phyloP scores from a whole-genome alignment of 2,888 invertebrate species.

The Dasysyrphus albostriatus region DNA sequence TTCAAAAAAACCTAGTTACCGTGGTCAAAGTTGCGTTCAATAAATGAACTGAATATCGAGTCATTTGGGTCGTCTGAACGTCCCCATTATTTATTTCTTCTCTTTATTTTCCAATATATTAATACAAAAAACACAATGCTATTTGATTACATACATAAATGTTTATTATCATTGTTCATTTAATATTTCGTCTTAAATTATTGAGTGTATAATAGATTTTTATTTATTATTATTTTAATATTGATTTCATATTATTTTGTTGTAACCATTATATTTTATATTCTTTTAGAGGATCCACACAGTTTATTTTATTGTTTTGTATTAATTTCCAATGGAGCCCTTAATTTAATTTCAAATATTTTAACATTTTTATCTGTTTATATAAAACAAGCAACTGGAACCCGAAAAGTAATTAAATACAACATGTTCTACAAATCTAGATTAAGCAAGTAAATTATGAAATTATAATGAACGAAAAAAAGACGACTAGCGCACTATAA shows the following conservation, averaged over 20 bases:
- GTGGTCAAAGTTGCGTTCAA: too few species aligned
- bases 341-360: conserved; percentile 24
- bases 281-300: conserved; percentile 63
- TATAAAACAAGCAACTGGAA: conserved; percentile 10
- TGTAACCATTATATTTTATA: conserved; percentile 60
- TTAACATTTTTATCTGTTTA: neutral
- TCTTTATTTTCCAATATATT: too few species aligned
- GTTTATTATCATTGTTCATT: conserved; percentile 76
- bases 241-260: conserved; percentile 56
- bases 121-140: neutral
- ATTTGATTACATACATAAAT: conserved; percentile 76
- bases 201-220: conserved; percentile 70
- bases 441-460: conserved; percentile 46
- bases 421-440: conserved; percentile 63
- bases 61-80: too few species aligned
- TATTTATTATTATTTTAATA: conserved; percentile 50
- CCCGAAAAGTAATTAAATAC: conserved; percentile 28
- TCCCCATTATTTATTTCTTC: too few species aligned
- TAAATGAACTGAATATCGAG: too few species aligned
- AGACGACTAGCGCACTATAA: conserved; percentile 34
- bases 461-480: conserved; percentile 7
- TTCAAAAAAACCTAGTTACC: too few species aligned
- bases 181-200: conserved; percentile 69
- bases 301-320: conserved; percentile 17
- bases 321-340: conserved; percentile 60